phyloP scores from a whole-genome alignment of 1,140 invertebrate species.

The Drosophila novamexicana region DNA sequence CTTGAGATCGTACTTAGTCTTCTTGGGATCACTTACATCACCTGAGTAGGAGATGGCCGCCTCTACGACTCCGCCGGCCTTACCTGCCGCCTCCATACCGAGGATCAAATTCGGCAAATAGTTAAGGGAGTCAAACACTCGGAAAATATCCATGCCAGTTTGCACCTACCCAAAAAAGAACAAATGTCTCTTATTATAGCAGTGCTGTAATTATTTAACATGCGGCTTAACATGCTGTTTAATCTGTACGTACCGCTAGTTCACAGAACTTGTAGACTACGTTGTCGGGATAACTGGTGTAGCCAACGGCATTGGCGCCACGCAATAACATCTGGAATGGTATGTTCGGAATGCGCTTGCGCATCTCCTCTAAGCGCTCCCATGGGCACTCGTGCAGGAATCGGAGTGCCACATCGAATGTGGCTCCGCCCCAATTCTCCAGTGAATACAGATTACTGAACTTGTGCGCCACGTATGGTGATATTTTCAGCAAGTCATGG shows the following conservation, averaged over 20 bases:
- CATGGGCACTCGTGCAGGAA: slow-evolving; percentile 99
- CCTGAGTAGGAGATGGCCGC: slow-evolving; percentile 99
- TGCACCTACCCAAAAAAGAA: slow-evolving; percentile 88
- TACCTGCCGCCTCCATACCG: slow-evolving; percentile 99
- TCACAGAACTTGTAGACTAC: slow-evolving; percentile 98
- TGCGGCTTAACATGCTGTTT: too few relatives aligned
- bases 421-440: slow-evolving; percentile 99
- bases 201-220: background rate
- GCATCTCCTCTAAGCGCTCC: slow-evolving; percentile 97
- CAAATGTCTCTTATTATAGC: background rate
- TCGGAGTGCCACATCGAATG: slow-evolving; percentile 98
- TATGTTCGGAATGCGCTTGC: slow-evolving; percentile 97
- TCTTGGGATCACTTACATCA: slow-evolving; percentile 96
- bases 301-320: slow-evolving; percentile 99
- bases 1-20: slow-evolving; percentile 97
- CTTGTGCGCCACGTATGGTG: slow-evolving; percentile 97
- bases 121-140: slow-evolving; percentile 99
- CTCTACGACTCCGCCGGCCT: slow-evolving; percentile 98
- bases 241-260: slow-evolving; percentile 88
- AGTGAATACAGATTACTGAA: slow-evolving; percentile 94
- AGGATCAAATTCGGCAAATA: slow-evolving; percentile 98
- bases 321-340: slow-evolving; percentile 99
- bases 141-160: slow-evolving; percentile 99
- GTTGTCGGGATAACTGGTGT: slow-evolving; percentile 99
- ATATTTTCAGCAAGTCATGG: slow-evolving; percentile 96